Evolutionary conservation across 2,113 vertebrate genomes (phyloP).

Genomic region (Rhombomys opimus): DNA sequence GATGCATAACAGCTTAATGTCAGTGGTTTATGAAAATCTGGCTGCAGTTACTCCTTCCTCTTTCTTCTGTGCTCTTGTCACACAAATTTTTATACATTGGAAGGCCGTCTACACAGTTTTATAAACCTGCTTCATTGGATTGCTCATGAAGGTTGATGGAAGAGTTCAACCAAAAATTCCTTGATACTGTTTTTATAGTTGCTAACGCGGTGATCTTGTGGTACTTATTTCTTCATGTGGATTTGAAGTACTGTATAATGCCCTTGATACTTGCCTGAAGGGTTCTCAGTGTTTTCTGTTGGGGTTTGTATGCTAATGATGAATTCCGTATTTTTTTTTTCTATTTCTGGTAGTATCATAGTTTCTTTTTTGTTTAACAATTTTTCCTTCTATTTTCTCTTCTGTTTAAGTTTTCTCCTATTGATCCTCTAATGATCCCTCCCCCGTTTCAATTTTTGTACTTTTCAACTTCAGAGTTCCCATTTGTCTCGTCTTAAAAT

Average conservation of each 20-base stretch:
- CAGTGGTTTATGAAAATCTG: not conserved
- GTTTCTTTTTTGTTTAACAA: not conserved
- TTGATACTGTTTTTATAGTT: not conserved
- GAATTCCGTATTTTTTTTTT: not conserved
- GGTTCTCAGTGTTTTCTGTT: conserved; percentile 20
- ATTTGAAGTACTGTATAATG: not conserved
- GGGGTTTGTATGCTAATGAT: not conserved
- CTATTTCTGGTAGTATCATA: not conserved
- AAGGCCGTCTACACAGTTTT: not conserved
- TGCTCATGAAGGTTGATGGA: not conserved
- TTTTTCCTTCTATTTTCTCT: not conserved
- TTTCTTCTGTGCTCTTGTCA: not conserved
- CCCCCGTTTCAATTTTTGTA: not conserved
- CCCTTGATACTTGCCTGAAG: not conserved
- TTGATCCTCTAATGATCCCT: not conserved
- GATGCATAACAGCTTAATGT: not conserved
- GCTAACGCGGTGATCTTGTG: not conserved
- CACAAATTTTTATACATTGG: not conserved
- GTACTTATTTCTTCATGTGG: not conserved
- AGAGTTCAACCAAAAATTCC: not conserved
- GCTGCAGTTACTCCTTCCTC: not conserved
- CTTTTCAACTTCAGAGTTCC: not conserved
- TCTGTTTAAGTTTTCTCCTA: not conserved
- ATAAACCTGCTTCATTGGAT: not conserved
- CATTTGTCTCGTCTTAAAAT: not conserved